Conservation (phyloP, 2,797 vertebrate species). For the Sternarchorhynchus goeldii region DNA sequence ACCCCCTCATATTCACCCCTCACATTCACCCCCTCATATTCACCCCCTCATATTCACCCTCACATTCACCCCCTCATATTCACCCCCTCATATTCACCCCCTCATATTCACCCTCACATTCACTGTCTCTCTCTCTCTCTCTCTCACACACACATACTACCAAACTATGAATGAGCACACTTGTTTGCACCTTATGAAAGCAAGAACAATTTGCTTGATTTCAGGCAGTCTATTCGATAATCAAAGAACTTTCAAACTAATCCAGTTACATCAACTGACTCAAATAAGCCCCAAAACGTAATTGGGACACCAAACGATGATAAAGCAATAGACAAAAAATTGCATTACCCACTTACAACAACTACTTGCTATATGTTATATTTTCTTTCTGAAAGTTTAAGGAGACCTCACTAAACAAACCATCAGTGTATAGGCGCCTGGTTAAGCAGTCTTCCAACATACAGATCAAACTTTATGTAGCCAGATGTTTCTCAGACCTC, state of each 20-base stretch:
- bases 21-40: too few relatives aligned
- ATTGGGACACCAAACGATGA: neutral
- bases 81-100: too few relatives aligned
- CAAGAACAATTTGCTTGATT: too few relatives aligned
- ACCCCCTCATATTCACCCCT: too few relatives aligned
- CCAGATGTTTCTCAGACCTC: conserved; percentile 19
- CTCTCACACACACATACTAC: conserved; percentile 22
- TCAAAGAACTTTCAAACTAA: too few relatives aligned
- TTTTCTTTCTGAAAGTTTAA: conserved; percentile 18
- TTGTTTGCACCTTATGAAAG: too few relatives aligned
- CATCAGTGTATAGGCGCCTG: conserved; percentile 21
- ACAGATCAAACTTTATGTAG: conserved; percentile 38
- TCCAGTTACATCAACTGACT: neutral
- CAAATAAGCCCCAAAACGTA: neutral
- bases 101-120: neutral
- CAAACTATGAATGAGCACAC: too few relatives aligned
- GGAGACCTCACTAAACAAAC: conserved; percentile 35
- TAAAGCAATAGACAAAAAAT: neutral
- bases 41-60: too few relatives aligned
- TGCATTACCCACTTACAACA: neutral
- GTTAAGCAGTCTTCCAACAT: conserved; percentile 38
- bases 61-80: too few relatives aligned
- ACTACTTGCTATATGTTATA: too few relatives aligned
- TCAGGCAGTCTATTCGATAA: too few relatives aligned
- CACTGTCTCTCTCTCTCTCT: conserved; percentile 34